Conservation (phyloP, 2,888 invertebrate genomes). For the Psylliodes chrysocephalus region DNA sequence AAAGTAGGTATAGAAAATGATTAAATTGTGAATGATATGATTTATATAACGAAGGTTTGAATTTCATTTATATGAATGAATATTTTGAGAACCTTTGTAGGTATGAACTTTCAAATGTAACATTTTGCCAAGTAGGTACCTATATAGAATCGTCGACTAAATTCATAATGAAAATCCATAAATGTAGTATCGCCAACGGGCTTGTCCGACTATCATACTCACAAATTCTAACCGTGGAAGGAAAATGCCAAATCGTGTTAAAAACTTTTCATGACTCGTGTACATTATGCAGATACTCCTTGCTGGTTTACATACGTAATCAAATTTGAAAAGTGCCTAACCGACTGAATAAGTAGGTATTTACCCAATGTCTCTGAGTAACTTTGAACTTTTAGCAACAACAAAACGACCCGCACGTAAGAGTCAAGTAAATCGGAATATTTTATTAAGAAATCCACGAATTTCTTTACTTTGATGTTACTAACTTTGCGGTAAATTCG, state of each 20-base stretch:
- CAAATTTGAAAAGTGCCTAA: slow-evolving; percentile 29
- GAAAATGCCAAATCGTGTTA: slow-evolving; percentile 8
- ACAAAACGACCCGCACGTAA: not conserved
- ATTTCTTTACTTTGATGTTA: slow-evolving; percentile 5
- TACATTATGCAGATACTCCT: slow-evolving; percentile 19
- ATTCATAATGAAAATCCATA: no score
- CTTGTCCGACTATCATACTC: slow-evolving; percentile 3
- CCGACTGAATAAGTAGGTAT: slow-evolving; percentile 25
- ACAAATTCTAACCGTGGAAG: not conserved
- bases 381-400: slow-evolving; percentile 15
- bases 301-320: slow-evolving; percentile 19
- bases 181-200: not conserved
- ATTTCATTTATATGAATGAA: no score
- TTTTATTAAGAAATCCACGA: slow-evolving; percentile 10
- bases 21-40: no score
- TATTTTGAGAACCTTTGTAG: no score
- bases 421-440: slow-evolving; percentile 8
- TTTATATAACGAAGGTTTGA: no score
- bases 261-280: slow-evolving; percentile 19
- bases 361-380: slow-evolving; percentile 16
- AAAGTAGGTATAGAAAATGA: no score
- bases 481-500: not conserved
- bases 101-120: no score
- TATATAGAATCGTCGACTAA: no score
- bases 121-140: no score